phyloP scores from a whole-genome alignment of 2,113 vertebrate species.

The Pelodiscus sinensis region DNA sequence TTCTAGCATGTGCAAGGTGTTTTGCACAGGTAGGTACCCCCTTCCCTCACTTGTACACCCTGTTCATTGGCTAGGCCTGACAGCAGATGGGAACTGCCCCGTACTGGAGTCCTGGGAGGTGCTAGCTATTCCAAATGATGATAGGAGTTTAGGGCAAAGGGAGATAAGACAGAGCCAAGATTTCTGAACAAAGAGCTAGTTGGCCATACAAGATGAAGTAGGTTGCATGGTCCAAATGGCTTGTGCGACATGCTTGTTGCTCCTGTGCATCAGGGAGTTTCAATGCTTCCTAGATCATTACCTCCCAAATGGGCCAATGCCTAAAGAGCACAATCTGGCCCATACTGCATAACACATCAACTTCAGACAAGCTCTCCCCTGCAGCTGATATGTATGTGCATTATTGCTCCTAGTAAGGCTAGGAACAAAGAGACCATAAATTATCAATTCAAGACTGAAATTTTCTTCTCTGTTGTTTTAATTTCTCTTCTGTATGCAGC shows the following conservation, averaged over 20 bases:
- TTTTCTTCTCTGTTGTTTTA: constrained; percentile 25
- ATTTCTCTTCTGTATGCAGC: not conserved
- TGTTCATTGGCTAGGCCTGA: not conserved
- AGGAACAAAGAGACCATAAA: constrained; percentile 44
- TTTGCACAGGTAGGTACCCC: not conserved
- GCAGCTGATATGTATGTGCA: not conserved
- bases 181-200: not conserved
- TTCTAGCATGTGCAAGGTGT: not conserved
- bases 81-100: not conserved
- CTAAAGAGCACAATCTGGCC: not conserved
- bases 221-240: accelerated
- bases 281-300: not conserved
- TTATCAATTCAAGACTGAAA: not conserved
- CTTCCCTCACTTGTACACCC: not conserved
- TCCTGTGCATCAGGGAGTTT: not conserved
- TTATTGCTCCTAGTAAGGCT: constrained; percentile 27
- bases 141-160: not conserved
- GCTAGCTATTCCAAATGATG: not conserved
- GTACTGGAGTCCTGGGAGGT: not conserved
- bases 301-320: not conserved
- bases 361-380: not conserved
- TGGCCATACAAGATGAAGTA: not conserved
- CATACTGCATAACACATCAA: not conserved
- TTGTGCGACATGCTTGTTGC: not conserved
- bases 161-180: not conserved